A percentile compares a stretch with the other conserved stretches of the same genome.
Conservation (phyloP, 2,113 vertebrate genomes). For the Clarias gariepinus region DNA sequence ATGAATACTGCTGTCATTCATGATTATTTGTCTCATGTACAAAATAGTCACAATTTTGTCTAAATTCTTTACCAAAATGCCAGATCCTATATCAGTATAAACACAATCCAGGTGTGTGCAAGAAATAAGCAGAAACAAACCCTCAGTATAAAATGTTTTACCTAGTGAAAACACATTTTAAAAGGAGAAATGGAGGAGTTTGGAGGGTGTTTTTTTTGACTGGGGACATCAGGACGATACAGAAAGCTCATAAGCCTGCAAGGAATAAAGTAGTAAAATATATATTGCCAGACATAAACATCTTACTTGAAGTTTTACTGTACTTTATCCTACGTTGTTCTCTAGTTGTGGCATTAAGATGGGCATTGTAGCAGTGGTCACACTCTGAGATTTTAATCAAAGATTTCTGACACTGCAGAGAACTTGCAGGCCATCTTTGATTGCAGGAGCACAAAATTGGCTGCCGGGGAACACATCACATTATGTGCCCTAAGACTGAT, state of each 20-base stretch:
- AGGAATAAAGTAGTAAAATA: neutral
- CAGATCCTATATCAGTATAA: no score
- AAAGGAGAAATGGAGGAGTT: neutral
- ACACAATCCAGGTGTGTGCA: neutral
- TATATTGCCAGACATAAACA: neutral
- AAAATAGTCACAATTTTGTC: neutral
- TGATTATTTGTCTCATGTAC: neutral
- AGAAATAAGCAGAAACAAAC: neutral
- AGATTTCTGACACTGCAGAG: neutral
- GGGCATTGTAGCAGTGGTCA: neutral
- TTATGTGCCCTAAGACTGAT: neutral
- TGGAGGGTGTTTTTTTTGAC: neutral
- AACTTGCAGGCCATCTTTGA: neutral
- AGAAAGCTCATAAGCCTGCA: neutral
- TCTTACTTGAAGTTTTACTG: neutral
- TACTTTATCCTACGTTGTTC: neutral
- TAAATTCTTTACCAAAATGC: neutral
- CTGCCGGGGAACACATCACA: neutral
- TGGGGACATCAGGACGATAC: neutral
- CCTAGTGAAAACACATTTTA: neutral
- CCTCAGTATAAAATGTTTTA: neutral
- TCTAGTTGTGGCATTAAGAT: neutral
- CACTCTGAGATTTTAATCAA: slow-evolving; percentile 4
- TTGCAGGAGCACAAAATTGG: neutral
- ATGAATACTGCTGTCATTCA: neutral